Evolutionary conservation across 2,888 invertebrate genomes (phyloP).

Genomic region (Drosophila mimetica): DNA sequence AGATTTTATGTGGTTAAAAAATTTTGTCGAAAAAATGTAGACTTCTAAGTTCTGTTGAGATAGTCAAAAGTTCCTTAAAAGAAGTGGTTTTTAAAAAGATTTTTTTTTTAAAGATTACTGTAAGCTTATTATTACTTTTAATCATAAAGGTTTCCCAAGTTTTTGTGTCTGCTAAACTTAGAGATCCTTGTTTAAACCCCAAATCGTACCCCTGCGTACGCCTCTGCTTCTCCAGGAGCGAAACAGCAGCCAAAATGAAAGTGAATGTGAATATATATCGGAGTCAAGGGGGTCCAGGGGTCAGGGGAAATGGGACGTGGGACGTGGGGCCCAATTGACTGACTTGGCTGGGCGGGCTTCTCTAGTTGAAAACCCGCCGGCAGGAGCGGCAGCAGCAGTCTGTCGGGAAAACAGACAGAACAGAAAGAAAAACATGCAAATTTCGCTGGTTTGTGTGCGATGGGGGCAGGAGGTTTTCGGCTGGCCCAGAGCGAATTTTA

Average conservation of each 20-base stretch:
- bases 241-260: constrained; percentile 61
- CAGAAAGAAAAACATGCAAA: constrained; percentile 63
- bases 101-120: no score
- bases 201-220: constrained; percentile 5
- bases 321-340: constrained; percentile 59
- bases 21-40: no score
- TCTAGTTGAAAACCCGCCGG: constrained; percentile 29
- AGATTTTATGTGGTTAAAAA: no score
- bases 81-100: no score
- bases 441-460: constrained; percentile 39
- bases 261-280: constrained; percentile 43
- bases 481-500: constrained; percentile 64
- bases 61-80: no score
- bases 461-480: constrained; percentile 3
- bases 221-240: constrained; percentile 27
- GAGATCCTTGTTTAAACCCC: background rate
- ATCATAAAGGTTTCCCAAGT: no score
- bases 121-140: background rate
- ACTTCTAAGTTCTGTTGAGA: no score
- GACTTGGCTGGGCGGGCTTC: constrained; percentile 35
- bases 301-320: constrained; percentile 24
- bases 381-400: constrained; percentile 28
- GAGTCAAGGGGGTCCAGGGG: constrained; percentile 20
- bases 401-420: constrained; percentile 49
- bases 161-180: background rate